Evolutionary conservation across 2,797 vertebrate species (phyloP), one percentile per base, ranked within the genome.

Genomic region (Takifugu ocellatus): DNA sequence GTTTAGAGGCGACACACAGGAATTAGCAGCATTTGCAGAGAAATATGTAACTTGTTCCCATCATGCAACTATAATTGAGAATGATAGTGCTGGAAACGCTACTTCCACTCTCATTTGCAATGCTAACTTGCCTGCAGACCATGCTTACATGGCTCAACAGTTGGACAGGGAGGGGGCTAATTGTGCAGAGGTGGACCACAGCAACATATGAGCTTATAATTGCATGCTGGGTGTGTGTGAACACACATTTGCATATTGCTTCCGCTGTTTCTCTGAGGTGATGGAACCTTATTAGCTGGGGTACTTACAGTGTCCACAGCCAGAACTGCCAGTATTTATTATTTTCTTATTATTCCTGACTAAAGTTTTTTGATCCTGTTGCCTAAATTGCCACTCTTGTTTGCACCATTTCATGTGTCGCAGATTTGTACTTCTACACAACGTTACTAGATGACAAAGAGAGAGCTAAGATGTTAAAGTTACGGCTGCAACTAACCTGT

Each of bases 31-130:
- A 64, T 83, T 79, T 83, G 72, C 74, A 39, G 56, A 46, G 65
- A 77, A 80, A 74, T 63, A 54, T 63, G 82, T 79, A 84, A 85
- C 85, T 86, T 84, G 77, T 79, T 66, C 73, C 77, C 72, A 84
- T 85, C 83, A 75, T 75, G 81, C 82, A 85, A 83, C 73, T 81
- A 77, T 81, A 87, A 88, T 87, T 83, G 73, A 69, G 82, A 82
- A 82, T 79, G 82, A 80, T 75, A 84, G 71, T 72, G 56, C 74
- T 73, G 80, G 75, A 84, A 88, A 83, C 14, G 67, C 46, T 39
- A 68, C 70, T 78, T 74, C 66, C 67, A 62, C 17, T 84, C 84
- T 84, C 74, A 86, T 88, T 87, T 79, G 81, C 79, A 84, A 74
- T 75, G 75, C 80, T 74, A 87, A 84, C 84, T 64, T 33, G 73